Conservation (phyloP, 2,888 invertebrate species). For the Latrodectus hesperus region DNA sequence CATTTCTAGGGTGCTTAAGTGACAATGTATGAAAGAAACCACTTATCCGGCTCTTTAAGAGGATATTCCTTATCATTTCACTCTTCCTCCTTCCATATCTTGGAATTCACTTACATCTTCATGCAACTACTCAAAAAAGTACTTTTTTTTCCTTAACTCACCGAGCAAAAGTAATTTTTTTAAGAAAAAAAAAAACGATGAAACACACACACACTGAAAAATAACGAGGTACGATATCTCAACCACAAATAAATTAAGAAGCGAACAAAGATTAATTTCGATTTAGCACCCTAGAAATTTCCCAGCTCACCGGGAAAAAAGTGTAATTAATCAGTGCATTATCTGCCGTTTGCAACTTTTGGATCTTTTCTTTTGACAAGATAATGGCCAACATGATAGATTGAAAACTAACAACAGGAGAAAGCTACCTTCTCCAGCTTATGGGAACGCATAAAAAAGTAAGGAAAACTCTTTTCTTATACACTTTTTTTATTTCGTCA, state of each 20-base stretch:
- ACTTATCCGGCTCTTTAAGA: constrained; percentile 1
- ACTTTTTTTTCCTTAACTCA: neutral
- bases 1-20: constrained; percentile 24
- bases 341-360: constrained; percentile 62
- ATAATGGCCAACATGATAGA: constrained; percentile 67
- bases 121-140: neutral
- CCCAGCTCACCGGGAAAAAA: constrained; percentile 38
- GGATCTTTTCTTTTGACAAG: constrained; percentile 62
- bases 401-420: constrained; percentile 66
- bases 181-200: constrained; percentile 1
- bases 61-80: neutral
- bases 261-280: constrained; percentile 67
- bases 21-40: neutral
- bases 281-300: constrained; percentile 53
- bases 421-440: constrained; percentile 43
- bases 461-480: constrained; percentile 1
- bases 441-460: neutral
- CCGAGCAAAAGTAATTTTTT: neutral
- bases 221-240: constrained; percentile 53
- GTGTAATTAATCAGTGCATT: constrained; percentile 67
- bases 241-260: constrained; percentile 68
- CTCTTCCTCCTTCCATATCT: neutral
- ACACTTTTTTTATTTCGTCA: neutral
- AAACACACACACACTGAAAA: constrained; percentile 1
- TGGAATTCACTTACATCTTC: neutral